Percentiles rank a stretch among this genome's conserved stretches.
phyloP scores from a whole-genome alignment of 2,113 vertebrate genomes.

The Struthidea cinerea region DNA sequence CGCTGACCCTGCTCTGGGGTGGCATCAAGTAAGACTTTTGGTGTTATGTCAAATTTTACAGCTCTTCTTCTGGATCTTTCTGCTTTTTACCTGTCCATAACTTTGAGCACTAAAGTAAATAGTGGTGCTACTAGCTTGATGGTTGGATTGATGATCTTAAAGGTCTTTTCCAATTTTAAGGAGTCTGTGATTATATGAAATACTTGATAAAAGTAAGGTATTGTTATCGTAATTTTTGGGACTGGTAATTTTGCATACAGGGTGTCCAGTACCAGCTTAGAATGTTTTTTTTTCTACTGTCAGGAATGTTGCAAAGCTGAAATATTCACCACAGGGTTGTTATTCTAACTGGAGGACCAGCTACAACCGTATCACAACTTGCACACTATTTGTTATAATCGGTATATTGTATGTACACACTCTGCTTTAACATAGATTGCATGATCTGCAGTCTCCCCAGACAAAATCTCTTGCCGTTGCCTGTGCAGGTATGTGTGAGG shows the following conservation, averaged over 20 bases:
- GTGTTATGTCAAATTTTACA: background rate
- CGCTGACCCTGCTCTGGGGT: background rate
- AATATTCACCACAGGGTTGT: background rate
- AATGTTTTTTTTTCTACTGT: background rate
- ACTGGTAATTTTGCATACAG: background rate
- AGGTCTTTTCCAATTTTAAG: background rate
- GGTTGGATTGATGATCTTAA: background rate
- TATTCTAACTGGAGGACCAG: background rate
- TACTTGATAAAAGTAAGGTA: background rate
- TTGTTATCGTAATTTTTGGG: accelerated
- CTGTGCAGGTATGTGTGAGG: background rate
- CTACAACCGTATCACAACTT: accelerated
- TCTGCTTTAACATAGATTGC: background rate
- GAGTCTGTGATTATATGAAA: background rate
- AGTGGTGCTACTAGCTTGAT: background rate
- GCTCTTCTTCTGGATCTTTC: background rate
- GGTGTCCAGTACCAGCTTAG: background rate
- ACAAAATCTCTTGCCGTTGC: background rate
- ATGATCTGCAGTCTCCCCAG: background rate
- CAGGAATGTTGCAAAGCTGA: background rate
- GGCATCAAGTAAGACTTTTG: background rate
- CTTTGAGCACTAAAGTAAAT: background rate
- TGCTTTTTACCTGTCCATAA: background rate
- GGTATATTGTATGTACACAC: no score
- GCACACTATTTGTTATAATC: background rate